Conservation (phyloP, 2,797 vertebrate species). For the Danio choprae region DNA sequence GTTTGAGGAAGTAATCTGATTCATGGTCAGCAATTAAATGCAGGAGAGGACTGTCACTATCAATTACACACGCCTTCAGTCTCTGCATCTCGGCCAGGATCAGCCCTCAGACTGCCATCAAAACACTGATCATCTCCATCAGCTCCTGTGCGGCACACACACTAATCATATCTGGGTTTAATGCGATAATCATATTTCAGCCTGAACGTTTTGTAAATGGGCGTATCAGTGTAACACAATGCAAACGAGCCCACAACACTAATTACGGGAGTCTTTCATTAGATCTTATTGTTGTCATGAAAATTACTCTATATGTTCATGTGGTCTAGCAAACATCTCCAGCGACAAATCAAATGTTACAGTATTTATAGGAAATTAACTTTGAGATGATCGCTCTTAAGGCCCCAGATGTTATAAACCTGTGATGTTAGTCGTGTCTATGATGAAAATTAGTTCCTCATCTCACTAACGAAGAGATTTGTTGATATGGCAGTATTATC, state of each 20-base stretch:
- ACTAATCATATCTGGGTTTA: constrained; percentile 73
- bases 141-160: constrained; percentile 72
- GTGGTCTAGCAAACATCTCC: neutral
- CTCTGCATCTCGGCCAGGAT: constrained; percentile 74
- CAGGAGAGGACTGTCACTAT: constrained; percentile 80
- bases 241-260: constrained; percentile 46
- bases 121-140: constrained; percentile 77
- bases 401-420: neutral
- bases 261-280: constrained; percentile 15
- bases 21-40: constrained; percentile 82
- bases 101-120: constrained; percentile 65
- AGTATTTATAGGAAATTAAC: neutral
- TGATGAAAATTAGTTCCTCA: neutral
- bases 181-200: constrained; percentile 53
- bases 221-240: constrained; percentile 46
- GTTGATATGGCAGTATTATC: neutral
- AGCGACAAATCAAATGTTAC: neutral
- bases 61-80: constrained; percentile 81
- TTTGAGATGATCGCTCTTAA: neutral
- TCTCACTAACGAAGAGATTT: neutral
- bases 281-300: constrained; percentile 25
- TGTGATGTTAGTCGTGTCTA: neutral
- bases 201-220: constrained; percentile 51
- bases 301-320: neutral
- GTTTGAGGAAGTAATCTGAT: constrained; percentile 85